Conservation (phyloP, 2,113 vertebrate species). For the Archilochus colubris region DNA sequence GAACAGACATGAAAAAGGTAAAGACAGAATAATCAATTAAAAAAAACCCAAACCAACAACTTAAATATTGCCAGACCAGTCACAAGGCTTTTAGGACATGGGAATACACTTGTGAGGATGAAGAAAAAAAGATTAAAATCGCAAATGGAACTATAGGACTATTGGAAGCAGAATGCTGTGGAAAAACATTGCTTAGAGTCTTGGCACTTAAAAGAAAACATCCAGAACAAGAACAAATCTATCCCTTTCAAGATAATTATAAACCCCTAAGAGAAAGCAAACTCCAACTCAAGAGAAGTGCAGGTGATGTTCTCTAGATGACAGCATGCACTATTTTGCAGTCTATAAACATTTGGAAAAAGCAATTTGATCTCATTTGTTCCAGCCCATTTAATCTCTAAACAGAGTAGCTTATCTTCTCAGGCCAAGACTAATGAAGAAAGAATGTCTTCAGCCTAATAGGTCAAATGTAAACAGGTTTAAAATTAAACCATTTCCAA, state of each 20-base stretch:
- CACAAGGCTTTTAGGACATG: neutral
- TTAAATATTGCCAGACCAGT: neutral
- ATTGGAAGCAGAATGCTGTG: neutral
- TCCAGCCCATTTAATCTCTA: conserved; percentile 9
- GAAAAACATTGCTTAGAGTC: neutral
- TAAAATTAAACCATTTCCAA: neutral
- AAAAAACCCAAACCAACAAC: neutral
- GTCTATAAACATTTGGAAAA: neutral
- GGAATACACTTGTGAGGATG: neutral
- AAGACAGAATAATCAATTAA: neutral
- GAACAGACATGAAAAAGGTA: neutral
- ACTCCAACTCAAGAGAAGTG: neutral
- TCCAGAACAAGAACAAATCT: neutral
- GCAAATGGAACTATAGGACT: neutral
- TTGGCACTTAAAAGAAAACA: neutral
- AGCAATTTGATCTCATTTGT: neutral
- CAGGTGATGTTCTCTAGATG: conserved; percentile 9
- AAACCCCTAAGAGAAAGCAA: neutral
- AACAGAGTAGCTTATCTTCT: conserved; percentile 31
- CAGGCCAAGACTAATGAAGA: conserved; percentile 21
- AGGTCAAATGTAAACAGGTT: conserved; percentile 7
- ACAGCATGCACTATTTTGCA: neutral
- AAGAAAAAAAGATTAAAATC: neutral
- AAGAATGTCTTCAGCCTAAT: neutral
- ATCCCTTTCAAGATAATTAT: neutral